Conservation (phyloP, 2,113 vertebrate genomes). For the Callospermophilus lateralis region DNA sequence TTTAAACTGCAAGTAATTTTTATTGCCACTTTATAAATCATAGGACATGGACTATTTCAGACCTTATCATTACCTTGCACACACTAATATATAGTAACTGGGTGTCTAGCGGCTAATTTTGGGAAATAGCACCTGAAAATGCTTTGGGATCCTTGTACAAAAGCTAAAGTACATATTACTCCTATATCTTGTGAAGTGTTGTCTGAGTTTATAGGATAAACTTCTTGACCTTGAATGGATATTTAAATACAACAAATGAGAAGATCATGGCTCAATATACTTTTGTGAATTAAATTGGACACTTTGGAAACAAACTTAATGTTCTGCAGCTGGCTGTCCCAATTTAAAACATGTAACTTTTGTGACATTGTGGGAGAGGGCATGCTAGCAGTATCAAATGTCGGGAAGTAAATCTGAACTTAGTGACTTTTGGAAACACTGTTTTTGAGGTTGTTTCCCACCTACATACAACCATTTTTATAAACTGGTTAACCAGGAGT, state of each 20-base stretch:
- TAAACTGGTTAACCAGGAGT: constrained; percentile 88
- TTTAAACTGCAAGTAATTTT: constrained; percentile 1
- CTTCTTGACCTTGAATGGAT: constrained; percentile 74
- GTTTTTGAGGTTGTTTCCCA: constrained; percentile 86
- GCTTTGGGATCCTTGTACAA: neutral
- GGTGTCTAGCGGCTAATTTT: neutral
- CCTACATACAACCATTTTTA: constrained; percentile 88
- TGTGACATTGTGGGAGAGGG: constrained; percentile 77
- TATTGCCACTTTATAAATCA: neutral
- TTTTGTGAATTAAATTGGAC: constrained; percentile 78
- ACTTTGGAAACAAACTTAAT: constrained; percentile 77
- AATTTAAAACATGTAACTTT: constrained; percentile 79
- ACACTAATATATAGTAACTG: neutral
- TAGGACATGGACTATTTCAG: neutral
- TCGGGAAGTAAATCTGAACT: constrained; percentile 85
- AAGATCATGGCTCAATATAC: constrained; percentile 66
- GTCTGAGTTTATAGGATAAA: constrained; percentile 72
- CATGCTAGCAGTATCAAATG: constrained; percentile 79
- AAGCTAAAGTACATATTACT: neutral
- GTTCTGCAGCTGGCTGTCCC: constrained; percentile 83
- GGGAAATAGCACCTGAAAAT: constrained; percentile 7
- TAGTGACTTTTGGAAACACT: constrained; percentile 82
- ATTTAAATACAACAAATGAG: constrained; percentile 59
- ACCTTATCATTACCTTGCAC: neutral
- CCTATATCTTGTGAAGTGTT: constrained; percentile 35